Base-by-base conservation (phyloP, 2,113 vertebrate species). In the Salminus brasiliensis region DNA sequence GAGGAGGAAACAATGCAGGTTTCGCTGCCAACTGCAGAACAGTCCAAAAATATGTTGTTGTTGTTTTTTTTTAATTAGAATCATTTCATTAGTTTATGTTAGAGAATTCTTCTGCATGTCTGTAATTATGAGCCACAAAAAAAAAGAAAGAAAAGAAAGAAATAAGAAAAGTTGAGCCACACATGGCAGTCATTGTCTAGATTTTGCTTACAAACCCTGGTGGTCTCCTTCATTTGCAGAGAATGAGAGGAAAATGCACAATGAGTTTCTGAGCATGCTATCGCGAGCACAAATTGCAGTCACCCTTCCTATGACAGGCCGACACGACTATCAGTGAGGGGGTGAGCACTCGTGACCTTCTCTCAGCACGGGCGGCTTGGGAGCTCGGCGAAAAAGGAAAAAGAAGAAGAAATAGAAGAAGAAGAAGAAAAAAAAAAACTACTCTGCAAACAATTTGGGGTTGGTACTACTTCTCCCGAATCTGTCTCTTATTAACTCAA, bases 401-500 rank as follows among this genome's bases (percentile, higher is more conserved):
- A 41, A 10, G 4, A 55, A 55, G n/a, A n/a, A n/a, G n/a, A n/a
- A n/a, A n/a, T n/a, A 10, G 25, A 55, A 55, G 8, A 39, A 13
- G 0, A n/a, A 25, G 49, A 34, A 25, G 1, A 30, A 34, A 10
- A 59, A 63, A 9, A 57, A 47, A 72, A 55, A 25, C 7, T 39
- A 59, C 30, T 88, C 90, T 89, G 93, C 92, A 87, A 96, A 91
- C 95, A 95, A 89, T 97, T 96, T 93, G 76, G 84, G 91, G 93
- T 92, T 95, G 93, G 94, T 93, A 88, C 87, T 82, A 80, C 92
- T 91, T 89, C 94, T 93, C 79, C 81, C 67, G 87, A 80, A 89
- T 88, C 93, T 94, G 95, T 90, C 94, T 96, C 91, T 93, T 94
- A 97, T 97, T 96, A 97, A 90, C 91, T 84, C 88, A 88, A 91